phyloP scores from a whole-genome alignment of 2,888 invertebrate genomes.

The Thalpophila matura region DNA sequence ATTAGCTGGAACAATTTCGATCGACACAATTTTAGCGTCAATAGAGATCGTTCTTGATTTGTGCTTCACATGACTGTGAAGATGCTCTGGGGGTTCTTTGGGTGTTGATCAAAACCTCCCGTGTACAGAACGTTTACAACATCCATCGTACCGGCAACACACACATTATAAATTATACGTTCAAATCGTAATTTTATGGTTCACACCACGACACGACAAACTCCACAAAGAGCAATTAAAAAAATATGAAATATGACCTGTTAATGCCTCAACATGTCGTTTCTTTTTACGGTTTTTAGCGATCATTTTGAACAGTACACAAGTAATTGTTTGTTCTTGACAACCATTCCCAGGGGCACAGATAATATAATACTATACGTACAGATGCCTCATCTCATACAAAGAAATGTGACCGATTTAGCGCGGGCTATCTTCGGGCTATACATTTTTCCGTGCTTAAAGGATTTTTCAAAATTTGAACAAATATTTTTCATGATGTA shows the following conservation, averaged over 20 bases:
- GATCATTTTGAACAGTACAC: conserved; percentile 32
- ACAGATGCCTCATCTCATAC: no score
- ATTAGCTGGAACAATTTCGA: background rate
- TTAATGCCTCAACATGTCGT: conserved; percentile 37
- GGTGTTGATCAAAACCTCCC: background rate
- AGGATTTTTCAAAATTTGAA: no score
- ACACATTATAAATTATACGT: conserved; percentile 50
- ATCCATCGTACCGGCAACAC: conserved; percentile 16
- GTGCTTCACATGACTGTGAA: background rate
- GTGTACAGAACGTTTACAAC: conserved; percentile 10
- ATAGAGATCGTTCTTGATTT: background rate
- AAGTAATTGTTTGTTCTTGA: conserved; percentile 48
- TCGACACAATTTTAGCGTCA: background rate
- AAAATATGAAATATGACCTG: conserved; percentile 47
- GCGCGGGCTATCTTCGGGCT: no score
- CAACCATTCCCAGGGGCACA: conserved; percentile 35
- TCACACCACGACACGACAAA: conserved; percentile 25
- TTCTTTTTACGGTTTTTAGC: conserved; percentile 43
- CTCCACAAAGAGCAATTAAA: conserved; percentile 53
- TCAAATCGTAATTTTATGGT: conserved; percentile 56
- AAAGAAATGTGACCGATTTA: no score
- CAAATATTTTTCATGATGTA: no score
- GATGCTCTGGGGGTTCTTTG: no score
- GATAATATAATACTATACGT: no score
- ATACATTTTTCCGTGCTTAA: no score